Conservation (phyloP, 1,140 invertebrate genomes). For the Semibalanus balanoides region DNA sequence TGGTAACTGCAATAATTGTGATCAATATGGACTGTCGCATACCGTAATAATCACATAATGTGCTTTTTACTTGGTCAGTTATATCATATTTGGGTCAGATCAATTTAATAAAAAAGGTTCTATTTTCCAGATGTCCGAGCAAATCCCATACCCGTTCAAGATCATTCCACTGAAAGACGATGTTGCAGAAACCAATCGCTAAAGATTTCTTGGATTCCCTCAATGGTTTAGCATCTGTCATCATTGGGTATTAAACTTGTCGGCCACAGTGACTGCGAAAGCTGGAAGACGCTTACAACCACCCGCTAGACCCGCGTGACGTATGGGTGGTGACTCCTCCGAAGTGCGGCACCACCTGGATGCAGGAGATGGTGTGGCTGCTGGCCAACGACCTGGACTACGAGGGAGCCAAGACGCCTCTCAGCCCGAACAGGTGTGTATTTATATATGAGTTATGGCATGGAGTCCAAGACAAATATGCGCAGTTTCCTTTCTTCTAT, state of each 20-base stretch:
- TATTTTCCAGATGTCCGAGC: background rate
- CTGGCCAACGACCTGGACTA: constrained; percentile 58
- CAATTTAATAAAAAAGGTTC: no score
- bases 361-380: constrained; percentile 64
- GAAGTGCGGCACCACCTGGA: constrained; percentile 55
- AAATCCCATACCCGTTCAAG: background rate
- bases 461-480: no score
- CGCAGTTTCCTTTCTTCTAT: no score
- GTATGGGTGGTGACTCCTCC: background rate
- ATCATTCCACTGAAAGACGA: background rate
- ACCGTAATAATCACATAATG: no score
- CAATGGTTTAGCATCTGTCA: background rate
- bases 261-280: background rate
- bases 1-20: no score
- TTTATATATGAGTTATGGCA: no score
- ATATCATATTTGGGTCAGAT: no score
- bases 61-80: no score
- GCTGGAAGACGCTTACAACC: background rate
- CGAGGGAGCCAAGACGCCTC: constrained; percentile 48
- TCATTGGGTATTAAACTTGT: background rate
- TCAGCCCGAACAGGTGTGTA: constrained; percentile 26
- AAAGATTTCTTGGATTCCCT: background rate
- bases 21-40: no score
- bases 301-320: background rate
- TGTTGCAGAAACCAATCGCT: background rate